These are phyloP conservation scores for Galerucella calmariensis DNA, from an alignment of 2,888 invertebrate species.

Conservation along the genomic window DNA sequence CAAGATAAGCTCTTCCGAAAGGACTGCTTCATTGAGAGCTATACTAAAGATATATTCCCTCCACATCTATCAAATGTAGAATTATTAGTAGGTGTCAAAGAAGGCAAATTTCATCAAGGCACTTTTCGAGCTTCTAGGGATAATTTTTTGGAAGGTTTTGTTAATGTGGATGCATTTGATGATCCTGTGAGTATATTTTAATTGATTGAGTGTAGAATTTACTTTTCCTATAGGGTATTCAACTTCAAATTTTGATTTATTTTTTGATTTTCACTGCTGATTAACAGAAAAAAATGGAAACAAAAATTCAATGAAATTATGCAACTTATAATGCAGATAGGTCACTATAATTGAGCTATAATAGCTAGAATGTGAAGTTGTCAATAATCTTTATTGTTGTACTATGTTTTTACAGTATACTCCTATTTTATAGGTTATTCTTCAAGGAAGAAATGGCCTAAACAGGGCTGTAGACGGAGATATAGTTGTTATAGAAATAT, in stretches of 20 bases:
- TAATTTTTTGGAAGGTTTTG: constrained; percentile 93
- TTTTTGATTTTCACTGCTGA: too few species aligned
- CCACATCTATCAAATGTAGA: constrained; percentile 84
- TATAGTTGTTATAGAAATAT: constrained; percentile 87
- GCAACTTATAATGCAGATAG: too few species aligned
- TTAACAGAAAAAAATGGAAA: too few species aligned
- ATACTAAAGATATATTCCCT: constrained; percentile 79
- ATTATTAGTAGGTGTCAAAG: constrained; percentile 83
- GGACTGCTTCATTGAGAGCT: constrained; percentile 71
- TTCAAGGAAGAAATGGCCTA: constrained; percentile 86
- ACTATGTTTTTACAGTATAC: constrained; percentile 14
- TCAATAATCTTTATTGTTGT: too few species aligned
- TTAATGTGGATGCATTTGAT: constrained; percentile 82
- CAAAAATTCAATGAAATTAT: too few species aligned
- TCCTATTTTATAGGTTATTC: constrained; percentile 71
- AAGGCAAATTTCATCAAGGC: constrained; percentile 81
- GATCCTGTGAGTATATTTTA: constrained; percentile 73
- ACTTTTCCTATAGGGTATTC: too few species aligned
- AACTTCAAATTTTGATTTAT: too few species aligned
- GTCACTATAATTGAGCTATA: too few species aligned
- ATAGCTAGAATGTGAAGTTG: too few species aligned
- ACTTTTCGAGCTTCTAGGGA: constrained; percentile 88
- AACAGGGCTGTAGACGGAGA: constrained; percentile 97
- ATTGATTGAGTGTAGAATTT: too few species aligned
- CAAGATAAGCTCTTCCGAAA: constrained; percentile 84